Conservation (phyloP, 2,888 invertebrate species). For the Alloplasta piceator region DNA sequence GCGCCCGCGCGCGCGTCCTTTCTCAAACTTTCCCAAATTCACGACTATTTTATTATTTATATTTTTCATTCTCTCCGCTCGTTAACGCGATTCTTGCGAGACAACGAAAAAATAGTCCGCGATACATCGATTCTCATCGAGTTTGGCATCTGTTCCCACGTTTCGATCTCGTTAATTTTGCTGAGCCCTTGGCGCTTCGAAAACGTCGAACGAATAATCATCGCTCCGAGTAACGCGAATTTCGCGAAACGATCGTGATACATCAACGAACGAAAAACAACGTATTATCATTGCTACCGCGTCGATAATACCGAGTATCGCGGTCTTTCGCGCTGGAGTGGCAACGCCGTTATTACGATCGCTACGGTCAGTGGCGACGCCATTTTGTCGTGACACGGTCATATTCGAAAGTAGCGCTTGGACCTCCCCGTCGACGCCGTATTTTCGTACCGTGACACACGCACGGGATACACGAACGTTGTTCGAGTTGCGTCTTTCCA, state of each 20-base stretch:
- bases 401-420: constrained; percentile 69
- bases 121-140: too few relatives aligned
- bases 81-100: too few relatives aligned
- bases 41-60: too few relatives aligned
- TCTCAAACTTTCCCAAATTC: too few relatives aligned
- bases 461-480: neutral
- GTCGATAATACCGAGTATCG: constrained; percentile 38
- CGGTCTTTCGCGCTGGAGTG: constrained; percentile 73
- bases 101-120: too few relatives aligned
- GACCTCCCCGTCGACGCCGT: constrained; percentile 47
- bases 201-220: neutral
- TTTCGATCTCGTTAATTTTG: too few relatives aligned
- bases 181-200: too few relatives aligned
- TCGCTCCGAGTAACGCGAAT: neutral
- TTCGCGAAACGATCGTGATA: neutral
- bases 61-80: too few relatives aligned
- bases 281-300: constrained; percentile 25
- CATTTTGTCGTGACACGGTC: constrained; percentile 77
- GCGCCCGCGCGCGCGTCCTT: too few relatives aligned
- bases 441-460: constrained; percentile 59
- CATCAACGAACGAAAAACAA: too few relatives aligned
- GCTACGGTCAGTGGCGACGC: constrained; percentile 79
- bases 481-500: too few relatives aligned
- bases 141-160: too few relatives aligned
- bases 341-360: constrained; percentile 71